A percentile compares a stretch with the other conserved stretches of the same genome.
Conservation (phyloP, 2,888 invertebrate species). For the Tillus elongatus region DNA sequence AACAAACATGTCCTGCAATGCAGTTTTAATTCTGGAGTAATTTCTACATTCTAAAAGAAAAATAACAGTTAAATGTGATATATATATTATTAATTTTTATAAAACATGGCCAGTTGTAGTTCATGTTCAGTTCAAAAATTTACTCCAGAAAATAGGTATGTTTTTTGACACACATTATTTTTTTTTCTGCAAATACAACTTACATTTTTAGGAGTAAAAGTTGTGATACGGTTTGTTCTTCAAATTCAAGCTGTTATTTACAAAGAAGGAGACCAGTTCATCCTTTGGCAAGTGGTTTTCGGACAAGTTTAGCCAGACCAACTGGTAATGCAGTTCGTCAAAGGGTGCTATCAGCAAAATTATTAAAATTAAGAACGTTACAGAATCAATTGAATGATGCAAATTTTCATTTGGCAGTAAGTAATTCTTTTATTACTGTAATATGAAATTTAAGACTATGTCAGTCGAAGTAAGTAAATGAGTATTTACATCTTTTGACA, state of each 20-base stretch:
- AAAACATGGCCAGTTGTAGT: constrained; percentile 27
- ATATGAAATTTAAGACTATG: too few species aligned
- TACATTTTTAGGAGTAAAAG: constrained; percentile 33
- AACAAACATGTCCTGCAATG: constrained; percentile 2
- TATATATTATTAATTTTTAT: constrained; percentile 23
- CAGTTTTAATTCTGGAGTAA: constrained; percentile 9
- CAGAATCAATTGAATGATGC: constrained; percentile 75
- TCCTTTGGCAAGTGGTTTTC: constrained; percentile 33
- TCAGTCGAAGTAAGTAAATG: too few species aligned
- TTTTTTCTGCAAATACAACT: background rate
- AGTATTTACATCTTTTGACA: too few species aligned
- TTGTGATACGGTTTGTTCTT: constrained; percentile 38
- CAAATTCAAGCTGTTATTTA: constrained; percentile 39
- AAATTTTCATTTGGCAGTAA: constrained; percentile 66
- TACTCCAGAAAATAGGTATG: constrained; percentile 25
- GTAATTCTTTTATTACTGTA: constrained; percentile 19
- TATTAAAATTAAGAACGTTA: constrained; percentile 62
- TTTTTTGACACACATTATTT: constrained; percentile 2
- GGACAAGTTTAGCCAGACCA: constrained; percentile 18
- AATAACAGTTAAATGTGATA: constrained; percentile 5
- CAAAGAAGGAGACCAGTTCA: constrained; percentile 37
- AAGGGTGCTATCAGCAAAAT: constrained; percentile 67
- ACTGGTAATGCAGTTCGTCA: constrained; percentile 41
- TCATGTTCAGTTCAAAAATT: constrained; percentile 24
- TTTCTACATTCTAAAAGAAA: constrained; percentile 8